phyloP scores from a whole-genome alignment of 2,797 vertebrate genomes.

The Chiloscyllium punctatum region DNA sequence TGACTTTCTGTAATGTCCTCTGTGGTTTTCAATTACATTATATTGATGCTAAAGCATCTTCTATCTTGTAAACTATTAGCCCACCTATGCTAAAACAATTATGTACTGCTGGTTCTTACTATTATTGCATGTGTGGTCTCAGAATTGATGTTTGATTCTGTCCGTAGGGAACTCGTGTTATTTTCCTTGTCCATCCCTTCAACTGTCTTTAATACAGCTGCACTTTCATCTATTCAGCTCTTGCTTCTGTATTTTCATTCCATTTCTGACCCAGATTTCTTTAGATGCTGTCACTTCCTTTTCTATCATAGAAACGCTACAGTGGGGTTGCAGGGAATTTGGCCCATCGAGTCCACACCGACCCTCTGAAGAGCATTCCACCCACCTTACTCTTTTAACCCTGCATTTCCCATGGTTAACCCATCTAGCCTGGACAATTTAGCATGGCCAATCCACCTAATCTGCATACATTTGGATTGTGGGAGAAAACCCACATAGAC shows the following conservation, averaged over 20 bases:
- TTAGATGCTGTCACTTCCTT: background rate
- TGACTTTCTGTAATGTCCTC: constrained; percentile 9
- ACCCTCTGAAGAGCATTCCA: too few relatives aligned
- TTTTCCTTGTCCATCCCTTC: background rate
- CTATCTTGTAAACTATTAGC: background rate
- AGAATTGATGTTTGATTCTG: background rate
- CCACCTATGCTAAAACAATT: background rate
- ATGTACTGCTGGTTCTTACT: background rate
- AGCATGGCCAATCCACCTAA: too few relatives aligned
- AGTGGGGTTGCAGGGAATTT: too few relatives aligned
- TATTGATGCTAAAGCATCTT: constrained; percentile 1
- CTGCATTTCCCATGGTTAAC: too few relatives aligned
- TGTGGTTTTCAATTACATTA: background rate
- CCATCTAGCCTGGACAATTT: too few relatives aligned
- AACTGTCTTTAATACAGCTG: background rate
- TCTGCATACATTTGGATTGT: too few relatives aligned
- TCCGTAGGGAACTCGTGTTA: background rate
- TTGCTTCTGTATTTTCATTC: background rate
- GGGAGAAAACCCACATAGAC: too few relatives aligned
- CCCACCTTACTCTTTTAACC: too few relatives aligned
- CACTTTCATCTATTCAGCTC: background rate
- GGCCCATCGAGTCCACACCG: too few relatives aligned
- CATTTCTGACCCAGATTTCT: background rate
- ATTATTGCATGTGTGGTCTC: background rate
- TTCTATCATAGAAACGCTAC: background rate